A percentile compares a stretch with the other conserved stretches of the same genome.
phyloP scores from a whole-genome alignment of 2,797 vertebrate genomes.

The Prunella strophiata region DNA sequence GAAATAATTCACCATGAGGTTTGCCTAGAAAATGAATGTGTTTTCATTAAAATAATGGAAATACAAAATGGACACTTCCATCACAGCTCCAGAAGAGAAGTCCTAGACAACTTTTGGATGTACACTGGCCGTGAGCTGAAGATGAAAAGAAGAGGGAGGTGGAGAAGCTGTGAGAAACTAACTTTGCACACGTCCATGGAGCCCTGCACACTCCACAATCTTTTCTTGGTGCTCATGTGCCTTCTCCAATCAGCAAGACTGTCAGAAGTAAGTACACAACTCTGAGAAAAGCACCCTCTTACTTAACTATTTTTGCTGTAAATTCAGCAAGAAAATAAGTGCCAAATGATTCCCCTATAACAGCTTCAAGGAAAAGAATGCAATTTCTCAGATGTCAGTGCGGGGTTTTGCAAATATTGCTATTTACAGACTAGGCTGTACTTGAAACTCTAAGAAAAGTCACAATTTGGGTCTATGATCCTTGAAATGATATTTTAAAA shows the following conservation, averaged over 20 bases:
- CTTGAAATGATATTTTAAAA: not conserved
- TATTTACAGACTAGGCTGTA: not conserved
- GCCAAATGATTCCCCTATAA: not conserved
- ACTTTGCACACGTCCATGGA: fast-evolving
- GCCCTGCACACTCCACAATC: not conserved
- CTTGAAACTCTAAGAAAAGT: not conserved
- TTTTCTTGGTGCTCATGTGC: not conserved
- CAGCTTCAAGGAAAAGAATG: not conserved
- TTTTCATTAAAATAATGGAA: not conserved
- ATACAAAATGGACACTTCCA: not conserved
- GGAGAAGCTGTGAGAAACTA: not conserved
- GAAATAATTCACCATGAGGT: not conserved
- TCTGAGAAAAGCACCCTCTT: not conserved
- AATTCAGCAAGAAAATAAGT: not conserved
- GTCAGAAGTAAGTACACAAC: not conserved
- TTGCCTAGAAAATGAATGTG: not conserved
- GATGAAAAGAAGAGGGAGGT: not conserved
- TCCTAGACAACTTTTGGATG: not conserved
- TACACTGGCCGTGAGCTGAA: not conserved
- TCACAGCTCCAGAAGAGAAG: not conserved
- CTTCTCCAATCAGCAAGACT: not conserved
- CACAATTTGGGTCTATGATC: not conserved
- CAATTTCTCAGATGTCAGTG: not conserved
- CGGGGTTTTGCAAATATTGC: not conserved
- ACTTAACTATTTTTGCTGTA: not conserved